These are phyloP conservation scores for Drosophila aldrichi DNA, from an alignment of 2,888 invertebrate genomes.

Conservation along the genomic window DNA sequence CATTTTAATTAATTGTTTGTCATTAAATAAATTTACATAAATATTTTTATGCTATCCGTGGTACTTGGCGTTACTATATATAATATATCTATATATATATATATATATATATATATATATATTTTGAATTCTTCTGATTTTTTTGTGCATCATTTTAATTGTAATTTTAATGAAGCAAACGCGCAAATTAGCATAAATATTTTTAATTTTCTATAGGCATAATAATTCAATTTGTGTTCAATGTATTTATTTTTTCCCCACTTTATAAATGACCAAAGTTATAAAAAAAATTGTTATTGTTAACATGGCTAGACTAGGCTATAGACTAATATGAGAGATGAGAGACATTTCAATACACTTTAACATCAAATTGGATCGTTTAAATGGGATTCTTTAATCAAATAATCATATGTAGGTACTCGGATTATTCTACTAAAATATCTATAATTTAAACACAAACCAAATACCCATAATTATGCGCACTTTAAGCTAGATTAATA, in stretches of 20 bases:
- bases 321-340: neutral
- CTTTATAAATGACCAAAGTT: slow-evolving; percentile 1
- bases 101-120: neutral
- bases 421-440: too few species aligned
- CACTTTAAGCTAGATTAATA: neutral
- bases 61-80: slow-evolving; percentile 8
- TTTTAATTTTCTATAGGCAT: slow-evolving; percentile 50
- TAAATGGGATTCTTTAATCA: neutral
- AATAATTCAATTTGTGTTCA: slow-evolving; percentile 52
- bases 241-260: slow-evolving; percentile 7
- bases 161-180: slow-evolving; percentile 70
- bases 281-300: slow-evolving; percentile 13
- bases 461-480: neutral
- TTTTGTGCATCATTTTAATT: slow-evolving; percentile 46
- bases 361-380: neutral
- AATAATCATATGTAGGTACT: too few species aligned
- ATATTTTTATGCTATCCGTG: slow-evolving; percentile 51
- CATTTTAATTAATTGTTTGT: slow-evolving; percentile 81
- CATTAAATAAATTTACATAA: slow-evolving; percentile 79
- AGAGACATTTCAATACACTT: slow-evolving; percentile 18
- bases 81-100: neutral
- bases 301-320: slow-evolving; percentile 16
- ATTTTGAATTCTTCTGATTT: slow-evolving; percentile 8
- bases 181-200: slow-evolving; percentile 72
- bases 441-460: too few species aligned